Evolutionary conservation across 2,113 vertebrate species (phyloP), one percentile per base, ranked within the genome.

Genomic region (Leptosomus discolor): DNA sequence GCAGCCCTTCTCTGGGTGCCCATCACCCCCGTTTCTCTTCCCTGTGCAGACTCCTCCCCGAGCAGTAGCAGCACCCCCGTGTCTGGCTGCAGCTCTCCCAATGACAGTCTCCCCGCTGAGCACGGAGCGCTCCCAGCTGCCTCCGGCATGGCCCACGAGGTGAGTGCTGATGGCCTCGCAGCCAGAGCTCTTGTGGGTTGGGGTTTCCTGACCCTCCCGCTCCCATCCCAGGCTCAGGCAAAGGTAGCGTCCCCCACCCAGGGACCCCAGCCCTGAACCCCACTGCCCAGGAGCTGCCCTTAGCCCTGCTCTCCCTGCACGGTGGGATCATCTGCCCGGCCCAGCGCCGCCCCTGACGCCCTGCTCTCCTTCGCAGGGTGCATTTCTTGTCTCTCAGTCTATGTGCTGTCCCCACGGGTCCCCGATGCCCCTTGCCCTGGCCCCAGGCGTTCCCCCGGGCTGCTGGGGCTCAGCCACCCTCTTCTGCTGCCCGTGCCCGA

Each of bases 21-120:
- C 70, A 15, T 21, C 36, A 41, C 24, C 18, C 17, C 17, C 6
- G 0, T 48, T 58, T 12, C 27, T 68, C 9, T 70, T 12, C 48
- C 30, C 12, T 9, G 19, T 17, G 10, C 98, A 99, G 99, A 99
- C 87, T 99, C 99, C 2, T 99, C 99, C 57, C 98, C 99, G 16
- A 99, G 99, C 93, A 99, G 99, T 81, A 99, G 99, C 96, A 99
- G 99, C 96, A 99, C 98, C 6, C 99, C 99, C 0, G 99, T 98
- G 2, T 99, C 99, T 0, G 99, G 99, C 58, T 98, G 98, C 98
- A 99, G 98, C 97, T 99, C 99, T 12, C 99, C 99, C 71, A 99
- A 99, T 11, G 99, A 99, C 98, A 99, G 98, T 79, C 97, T 99
- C n/a, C 97, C 98, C 5, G 90, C 98, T 0, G 98, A 99, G 54